phyloP scores from a whole-genome alignment of 2,888 invertebrate genomes.

The Euplagia quadripunctaria region DNA sequence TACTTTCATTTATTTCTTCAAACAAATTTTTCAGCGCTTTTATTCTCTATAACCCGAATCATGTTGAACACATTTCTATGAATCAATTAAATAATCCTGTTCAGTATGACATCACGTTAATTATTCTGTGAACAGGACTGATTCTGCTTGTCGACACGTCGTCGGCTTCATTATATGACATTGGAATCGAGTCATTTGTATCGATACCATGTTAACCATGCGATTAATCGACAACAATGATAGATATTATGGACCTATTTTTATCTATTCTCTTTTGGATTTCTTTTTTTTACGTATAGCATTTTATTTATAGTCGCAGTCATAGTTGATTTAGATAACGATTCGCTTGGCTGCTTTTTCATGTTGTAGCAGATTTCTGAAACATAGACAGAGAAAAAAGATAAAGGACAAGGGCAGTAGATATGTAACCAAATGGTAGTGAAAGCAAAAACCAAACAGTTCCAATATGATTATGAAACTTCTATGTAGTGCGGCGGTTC shows the following conservation, averaged over 20 bases:
- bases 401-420: neutral
- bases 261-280: neutral
- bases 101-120: conserved; percentile 38
- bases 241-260: neutral
- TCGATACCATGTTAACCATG: conserved; percentile 41
- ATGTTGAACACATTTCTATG: conserved; percentile 7
- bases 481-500: too few species aligned
- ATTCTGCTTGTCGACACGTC: conserved; percentile 33
- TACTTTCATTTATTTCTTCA: neutral
- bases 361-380: neutral
- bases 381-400: too few species aligned
- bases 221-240: conserved; percentile 31
- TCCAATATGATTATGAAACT: neutral
- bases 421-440: too few species aligned
- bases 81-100: conserved; percentile 21
- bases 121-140: conserved; percentile 46
- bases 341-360: neutral
- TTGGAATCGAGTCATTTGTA: conserved; percentile 46
- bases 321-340: neutral
- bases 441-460: neutral
- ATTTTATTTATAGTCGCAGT: neutral
- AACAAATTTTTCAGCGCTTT: neutral
- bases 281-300: neutral
- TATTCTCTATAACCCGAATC: neutral
- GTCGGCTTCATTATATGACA: conserved; percentile 47